Conservation (phyloP, 2,113 vertebrate species). For the Aviceda subcristata region DNA sequence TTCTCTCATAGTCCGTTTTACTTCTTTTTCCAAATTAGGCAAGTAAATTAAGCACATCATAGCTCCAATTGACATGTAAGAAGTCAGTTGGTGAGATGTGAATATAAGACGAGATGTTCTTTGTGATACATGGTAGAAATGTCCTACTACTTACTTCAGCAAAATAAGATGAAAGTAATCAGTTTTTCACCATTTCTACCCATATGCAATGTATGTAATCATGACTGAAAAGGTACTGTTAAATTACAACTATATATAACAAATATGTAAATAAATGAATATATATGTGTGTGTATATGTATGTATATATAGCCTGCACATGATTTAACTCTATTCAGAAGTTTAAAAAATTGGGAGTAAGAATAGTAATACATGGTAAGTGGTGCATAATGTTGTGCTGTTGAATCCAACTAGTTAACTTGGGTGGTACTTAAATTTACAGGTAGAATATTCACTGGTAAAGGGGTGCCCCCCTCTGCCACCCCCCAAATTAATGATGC, state of each 20-base stretch:
- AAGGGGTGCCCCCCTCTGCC: neutral
- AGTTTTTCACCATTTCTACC: neutral
- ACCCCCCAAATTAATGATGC: neutral
- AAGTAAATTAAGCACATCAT: neutral
- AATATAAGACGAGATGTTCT: neutral
- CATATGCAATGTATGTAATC: neutral
- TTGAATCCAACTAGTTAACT: neutral
- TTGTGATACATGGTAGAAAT: neutral
- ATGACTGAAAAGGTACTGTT: neutral
- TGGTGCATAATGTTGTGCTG: neutral
- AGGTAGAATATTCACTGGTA: neutral
- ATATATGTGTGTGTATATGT: neutral
- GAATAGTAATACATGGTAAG: neutral
- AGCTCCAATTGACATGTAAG: neutral
- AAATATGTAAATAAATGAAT: neutral
- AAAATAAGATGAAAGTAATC: neutral
- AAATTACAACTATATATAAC: neutral
- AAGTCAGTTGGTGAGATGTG: neutral
- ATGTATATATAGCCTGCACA: neutral
- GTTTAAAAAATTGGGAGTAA: neutral
- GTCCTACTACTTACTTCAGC: neutral
- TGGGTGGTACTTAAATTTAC: neutral
- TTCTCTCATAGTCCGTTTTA: neutral
- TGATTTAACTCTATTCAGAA: neutral
- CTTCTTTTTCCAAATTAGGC: neutral